Conservation (phyloP, 2,113 vertebrate genomes). For the Pogona vitticeps region DNA sequence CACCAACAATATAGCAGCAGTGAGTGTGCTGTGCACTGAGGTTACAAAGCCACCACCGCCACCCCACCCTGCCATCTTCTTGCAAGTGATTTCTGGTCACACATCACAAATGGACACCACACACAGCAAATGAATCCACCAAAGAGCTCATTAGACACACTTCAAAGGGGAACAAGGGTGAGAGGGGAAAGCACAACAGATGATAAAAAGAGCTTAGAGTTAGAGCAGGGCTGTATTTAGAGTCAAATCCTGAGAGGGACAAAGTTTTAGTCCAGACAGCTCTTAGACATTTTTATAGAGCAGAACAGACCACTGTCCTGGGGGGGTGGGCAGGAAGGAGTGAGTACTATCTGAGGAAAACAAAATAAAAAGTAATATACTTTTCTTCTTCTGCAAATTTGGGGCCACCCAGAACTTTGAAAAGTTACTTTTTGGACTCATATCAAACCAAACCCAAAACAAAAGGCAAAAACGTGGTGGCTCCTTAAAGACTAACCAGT, state of each 20-base stretch:
- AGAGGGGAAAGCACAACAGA: not conserved
- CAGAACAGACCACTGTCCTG: not conserved
- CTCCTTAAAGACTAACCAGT: too few relatives aligned
- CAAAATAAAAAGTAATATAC: too few relatives aligned
- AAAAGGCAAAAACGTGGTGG: too few relatives aligned
- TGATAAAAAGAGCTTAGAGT: not conserved
- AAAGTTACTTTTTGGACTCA: too few relatives aligned
- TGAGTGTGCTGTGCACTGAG: not conserved
- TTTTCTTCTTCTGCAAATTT: too few relatives aligned
- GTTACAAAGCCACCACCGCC: not conserved
- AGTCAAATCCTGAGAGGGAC: not conserved
- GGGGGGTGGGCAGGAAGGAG: not conserved
- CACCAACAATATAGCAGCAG: constrained; percentile 1
- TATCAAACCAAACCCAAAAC: too few relatives aligned
- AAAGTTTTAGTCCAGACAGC: not conserved
- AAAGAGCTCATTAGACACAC: constrained; percentile 9
- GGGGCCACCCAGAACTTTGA: too few relatives aligned
- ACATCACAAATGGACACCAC: constrained; percentile 19
- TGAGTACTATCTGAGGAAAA: not conserved
- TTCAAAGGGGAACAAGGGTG: not conserved
- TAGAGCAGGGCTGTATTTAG: constrained; percentile 13
- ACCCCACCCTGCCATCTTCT: not conserved
- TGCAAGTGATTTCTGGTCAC: not conserved
- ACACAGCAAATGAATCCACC: constrained; percentile 12
- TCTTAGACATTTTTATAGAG: not conserved